Evolutionary conservation across 2,113 vertebrate species (phyloP).

Genomic region (Heterochromis multidens): DNA sequence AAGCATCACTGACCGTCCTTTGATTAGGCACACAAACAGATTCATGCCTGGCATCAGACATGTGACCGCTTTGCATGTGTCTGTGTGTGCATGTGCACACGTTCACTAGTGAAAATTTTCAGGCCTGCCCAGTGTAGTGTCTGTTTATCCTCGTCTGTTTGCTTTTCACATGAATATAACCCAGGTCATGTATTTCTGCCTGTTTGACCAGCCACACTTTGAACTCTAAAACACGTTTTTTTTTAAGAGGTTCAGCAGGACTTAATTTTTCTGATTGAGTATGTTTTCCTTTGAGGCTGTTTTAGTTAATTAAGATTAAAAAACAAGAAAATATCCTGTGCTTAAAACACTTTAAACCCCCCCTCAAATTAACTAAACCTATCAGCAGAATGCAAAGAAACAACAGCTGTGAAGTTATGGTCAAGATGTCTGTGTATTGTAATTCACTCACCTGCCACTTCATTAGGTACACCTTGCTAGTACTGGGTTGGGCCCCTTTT

Average conservation of each 20-base stretch:
- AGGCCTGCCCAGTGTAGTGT: neutral
- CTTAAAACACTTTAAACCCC: neutral
- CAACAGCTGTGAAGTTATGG: neutral
- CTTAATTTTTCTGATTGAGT: no score
- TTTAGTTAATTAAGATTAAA: neutral
- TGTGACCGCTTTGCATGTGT: neutral
- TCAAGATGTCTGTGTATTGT: neutral
- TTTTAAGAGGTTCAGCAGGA: neutral
- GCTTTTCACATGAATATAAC: neutral
- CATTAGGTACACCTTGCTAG: neutral
- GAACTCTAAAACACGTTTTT: neutral
- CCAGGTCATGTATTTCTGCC: neutral
- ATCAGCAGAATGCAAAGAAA: neutral
- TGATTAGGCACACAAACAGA: neutral
- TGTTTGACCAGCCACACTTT: neutral
- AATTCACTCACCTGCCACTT: neutral
- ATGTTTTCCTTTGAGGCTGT: fast-evolving
- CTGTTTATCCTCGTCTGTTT: neutral
- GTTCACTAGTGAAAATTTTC: neutral
- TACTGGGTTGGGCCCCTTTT: neutral
- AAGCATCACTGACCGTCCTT: neutral
- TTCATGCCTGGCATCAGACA: neutral
- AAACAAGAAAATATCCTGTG: fast-evolving
- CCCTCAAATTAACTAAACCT: neutral
- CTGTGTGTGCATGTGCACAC: neutral